Percentiles rank a stretch among this genome's conserved stretches.
Conservation (phyloP, 2,797 vertebrate genomes). For the Parauchenoglanis ngamensis region DNA sequence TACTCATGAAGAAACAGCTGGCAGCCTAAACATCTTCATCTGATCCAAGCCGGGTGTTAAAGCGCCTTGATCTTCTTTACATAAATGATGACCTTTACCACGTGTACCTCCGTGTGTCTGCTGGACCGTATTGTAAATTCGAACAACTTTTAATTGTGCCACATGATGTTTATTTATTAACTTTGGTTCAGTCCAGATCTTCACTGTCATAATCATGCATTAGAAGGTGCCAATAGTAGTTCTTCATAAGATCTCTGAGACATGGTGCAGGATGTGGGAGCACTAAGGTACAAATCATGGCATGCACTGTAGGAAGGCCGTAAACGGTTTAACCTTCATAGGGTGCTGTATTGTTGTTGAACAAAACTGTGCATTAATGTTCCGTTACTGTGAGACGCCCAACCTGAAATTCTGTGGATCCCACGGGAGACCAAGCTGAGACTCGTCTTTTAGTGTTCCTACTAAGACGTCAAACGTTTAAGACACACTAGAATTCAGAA, state of each 20-base stretch:
- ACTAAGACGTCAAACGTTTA: neutral
- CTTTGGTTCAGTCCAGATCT: neutral
- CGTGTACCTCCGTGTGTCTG: neutral
- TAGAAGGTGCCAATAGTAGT: neutral
- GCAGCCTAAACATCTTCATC: neutral
- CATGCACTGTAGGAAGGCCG: neutral
- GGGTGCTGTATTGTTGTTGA: neutral
- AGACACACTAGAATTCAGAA: neutral
- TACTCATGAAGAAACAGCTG: neutral
- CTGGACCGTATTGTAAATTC: slow-evolving; percentile 8
- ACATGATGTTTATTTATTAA: neutral
- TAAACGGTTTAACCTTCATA: neutral
- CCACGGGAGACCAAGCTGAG: neutral
- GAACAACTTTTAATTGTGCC: neutral
- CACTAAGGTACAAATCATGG: neutral
- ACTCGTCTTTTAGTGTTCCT: neutral
- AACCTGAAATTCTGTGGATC: slow-evolving; percentile 37
- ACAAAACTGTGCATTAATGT: neutral
- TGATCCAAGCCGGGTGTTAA: neutral
- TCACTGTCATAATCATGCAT: neutral
- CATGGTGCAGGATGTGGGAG: neutral
- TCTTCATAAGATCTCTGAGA: neutral
- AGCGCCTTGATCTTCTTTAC: neutral
- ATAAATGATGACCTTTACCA: neutral
- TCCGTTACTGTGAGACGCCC: neutral